phyloP scores from a whole-genome alignment of 2,797 vertebrate species.

The Melanotaenia parkinsoni region DNA sequence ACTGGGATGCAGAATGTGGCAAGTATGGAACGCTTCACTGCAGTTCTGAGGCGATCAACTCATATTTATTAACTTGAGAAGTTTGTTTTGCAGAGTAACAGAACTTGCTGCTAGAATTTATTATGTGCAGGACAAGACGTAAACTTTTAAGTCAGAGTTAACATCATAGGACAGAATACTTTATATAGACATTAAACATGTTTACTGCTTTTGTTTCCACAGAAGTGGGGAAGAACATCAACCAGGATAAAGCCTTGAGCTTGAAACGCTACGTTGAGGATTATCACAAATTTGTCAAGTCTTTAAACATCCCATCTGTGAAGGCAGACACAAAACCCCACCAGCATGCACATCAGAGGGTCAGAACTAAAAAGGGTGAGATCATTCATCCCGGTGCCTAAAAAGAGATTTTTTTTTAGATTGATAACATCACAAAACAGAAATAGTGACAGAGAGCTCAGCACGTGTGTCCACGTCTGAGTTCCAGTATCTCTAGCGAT shows the following conservation, averaged over 20 bases:
- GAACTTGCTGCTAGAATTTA: conserved; percentile 42
- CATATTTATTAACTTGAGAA: conserved; percentile 30
- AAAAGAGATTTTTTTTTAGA: neutral
- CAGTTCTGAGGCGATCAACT: conserved; percentile 59
- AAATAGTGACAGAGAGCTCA: conserved; percentile 7
- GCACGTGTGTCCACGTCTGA: conserved; percentile 3
- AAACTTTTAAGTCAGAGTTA: conserved; percentile 35
- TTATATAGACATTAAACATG: neutral
- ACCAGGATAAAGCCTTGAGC: conserved; percentile 86
- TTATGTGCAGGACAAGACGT: conserved; percentile 40
- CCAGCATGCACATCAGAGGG: accelerated
- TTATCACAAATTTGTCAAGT: conserved; percentile 67
- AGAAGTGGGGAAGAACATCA: conserved; percentile 92
- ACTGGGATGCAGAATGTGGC: conserved; percentile 52
- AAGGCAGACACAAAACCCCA: conserved; percentile 26
- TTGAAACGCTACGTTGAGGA: conserved; percentile 81
- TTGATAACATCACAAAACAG: neutral
- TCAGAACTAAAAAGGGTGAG: conserved; percentile 34
- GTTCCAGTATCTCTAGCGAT: conserved; percentile 21
- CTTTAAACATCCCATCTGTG: conserved; percentile 51
- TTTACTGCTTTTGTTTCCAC: conserved; percentile 36
- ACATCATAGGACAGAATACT: conserved; percentile 1
- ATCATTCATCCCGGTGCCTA: neutral
- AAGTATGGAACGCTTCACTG: conserved; percentile 70
- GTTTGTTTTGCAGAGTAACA: conserved; percentile 43